Conservation (phyloP, 1,140 invertebrate species). For the Drosophila prosaltans region DNA sequence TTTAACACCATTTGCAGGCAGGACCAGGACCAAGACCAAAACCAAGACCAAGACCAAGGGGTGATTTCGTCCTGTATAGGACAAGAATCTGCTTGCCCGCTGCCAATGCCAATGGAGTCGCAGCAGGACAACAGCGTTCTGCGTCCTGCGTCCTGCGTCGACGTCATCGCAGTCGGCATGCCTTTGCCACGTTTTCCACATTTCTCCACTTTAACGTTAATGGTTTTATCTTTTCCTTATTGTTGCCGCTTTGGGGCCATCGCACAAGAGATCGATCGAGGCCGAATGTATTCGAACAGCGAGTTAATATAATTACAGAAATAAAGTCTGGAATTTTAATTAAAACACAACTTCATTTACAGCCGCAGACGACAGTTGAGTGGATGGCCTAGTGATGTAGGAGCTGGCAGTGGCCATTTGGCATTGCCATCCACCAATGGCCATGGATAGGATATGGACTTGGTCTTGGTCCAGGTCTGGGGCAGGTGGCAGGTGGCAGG, state of each 20-base stretch:
- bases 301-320: slow-evolving; percentile 82
- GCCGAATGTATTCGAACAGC: slow-evolving; percentile 66
- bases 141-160: not conserved
- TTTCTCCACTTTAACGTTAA: slow-evolving; percentile 73
- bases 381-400: not conserved
- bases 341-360: slow-evolving; percentile 82
- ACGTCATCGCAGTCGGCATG: slow-evolving; percentile 45
- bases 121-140: slow-evolving; percentile 52
- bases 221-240: slow-evolving; percentile 72
- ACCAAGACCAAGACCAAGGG: slow-evolving; percentile 7
- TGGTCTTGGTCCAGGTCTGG: not conserved
- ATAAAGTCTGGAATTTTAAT: slow-evolving; percentile 83
- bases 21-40: slow-evolving; percentile 2
- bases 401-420: not conserved
- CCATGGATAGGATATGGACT: not conserved
- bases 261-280: slow-evolving; percentile 62
- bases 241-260: slow-evolving; percentile 27
- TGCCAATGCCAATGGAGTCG: slow-evolving; percentile 69
- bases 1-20: slow-evolving; percentile 78
- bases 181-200: slow-evolving; percentile 77
- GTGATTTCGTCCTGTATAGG: slow-evolving; percentile 26
- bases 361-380: slow-evolving; percentile 68
- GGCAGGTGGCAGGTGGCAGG: not conserved
- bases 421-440: not conserved
- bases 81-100: slow-evolving; percentile 44